Evolutionary conservation across 2,797 vertebrate genomes (phyloP).

Genomic region (Danio choprae): DNA sequence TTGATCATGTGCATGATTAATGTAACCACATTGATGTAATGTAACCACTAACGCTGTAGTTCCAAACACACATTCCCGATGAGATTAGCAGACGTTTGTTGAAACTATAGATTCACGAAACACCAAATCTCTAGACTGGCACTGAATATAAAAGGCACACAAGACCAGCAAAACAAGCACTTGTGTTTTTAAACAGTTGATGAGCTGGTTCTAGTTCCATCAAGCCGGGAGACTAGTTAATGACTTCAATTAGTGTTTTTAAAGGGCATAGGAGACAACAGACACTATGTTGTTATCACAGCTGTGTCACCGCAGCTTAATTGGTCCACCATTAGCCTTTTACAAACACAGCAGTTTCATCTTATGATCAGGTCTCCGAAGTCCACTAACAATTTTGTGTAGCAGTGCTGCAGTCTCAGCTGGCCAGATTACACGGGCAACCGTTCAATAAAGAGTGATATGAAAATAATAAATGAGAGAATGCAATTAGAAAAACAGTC

Average conservation of each 20-base stretch:
- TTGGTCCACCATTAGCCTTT: conserved; percentile 62
- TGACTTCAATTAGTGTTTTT: conserved; percentile 60
- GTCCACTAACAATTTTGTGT: conserved; percentile 47
- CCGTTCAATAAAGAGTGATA: conserved; percentile 22
- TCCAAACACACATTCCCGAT: no score
- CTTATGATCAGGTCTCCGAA: conserved; percentile 44
- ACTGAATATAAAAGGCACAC: not conserved
- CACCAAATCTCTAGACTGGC: not conserved
- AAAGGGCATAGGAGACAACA: conserved; percentile 49
- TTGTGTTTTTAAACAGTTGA: conserved; percentile 45
- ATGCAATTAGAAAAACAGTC: not conserved
- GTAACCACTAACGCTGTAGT: no score
- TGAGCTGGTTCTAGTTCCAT: conserved; percentile 31
- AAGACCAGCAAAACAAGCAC: conserved; percentile 19
- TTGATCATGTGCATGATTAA: no score
- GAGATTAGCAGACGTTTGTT: no score
- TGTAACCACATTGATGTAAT: no score
- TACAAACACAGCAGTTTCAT: conserved; percentile 41
- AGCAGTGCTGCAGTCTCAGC: conserved; percentile 21
- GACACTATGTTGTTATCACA: conserved; percentile 53
- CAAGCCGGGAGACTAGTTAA: conserved; percentile 47
- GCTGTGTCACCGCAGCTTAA: conserved; percentile 57
- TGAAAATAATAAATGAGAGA: conserved; percentile 5
- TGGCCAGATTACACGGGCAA: conserved; percentile 12
- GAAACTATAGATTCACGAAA: no score